Evolutionary conservation across 2,888 invertebrate species (phyloP).

Genomic region (Cantharis nigra): DNA sequence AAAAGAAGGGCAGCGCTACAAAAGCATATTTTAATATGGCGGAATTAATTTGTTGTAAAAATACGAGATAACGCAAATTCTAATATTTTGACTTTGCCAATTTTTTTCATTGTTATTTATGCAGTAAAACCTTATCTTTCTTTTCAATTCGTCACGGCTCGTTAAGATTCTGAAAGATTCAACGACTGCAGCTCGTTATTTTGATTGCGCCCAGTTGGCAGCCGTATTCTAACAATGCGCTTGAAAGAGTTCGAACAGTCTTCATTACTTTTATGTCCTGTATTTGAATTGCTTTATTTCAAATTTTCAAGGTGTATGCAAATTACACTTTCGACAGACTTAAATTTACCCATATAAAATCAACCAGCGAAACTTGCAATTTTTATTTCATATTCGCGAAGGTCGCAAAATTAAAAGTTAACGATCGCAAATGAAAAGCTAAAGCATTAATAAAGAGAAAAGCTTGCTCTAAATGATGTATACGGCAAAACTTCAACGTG

Average conservation of each 20-base stretch:
- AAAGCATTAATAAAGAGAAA: slow-evolving; percentile 20
- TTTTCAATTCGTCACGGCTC: slow-evolving; percentile 25
- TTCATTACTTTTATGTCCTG: slow-evolving; percentile 24
- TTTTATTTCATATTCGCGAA: not conserved
- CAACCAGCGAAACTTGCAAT: not conserved
- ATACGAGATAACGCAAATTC: not conserved
- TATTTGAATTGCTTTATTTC: slow-evolving; percentile 17
- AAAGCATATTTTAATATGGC: not conserved
- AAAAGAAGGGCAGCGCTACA: not conserved
- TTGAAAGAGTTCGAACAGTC: slow-evolving; percentile 23
- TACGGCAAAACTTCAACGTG: slow-evolving; percentile 15
- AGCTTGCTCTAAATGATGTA: slow-evolving; percentile 16
- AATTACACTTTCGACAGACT: slow-evolving; percentile 7
- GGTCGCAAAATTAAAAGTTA: slow-evolving; percentile 14
- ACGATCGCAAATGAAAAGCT: slow-evolving; percentile 14
- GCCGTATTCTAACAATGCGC: slow-evolving; percentile 26
- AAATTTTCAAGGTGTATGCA: slow-evolving; percentile 18
- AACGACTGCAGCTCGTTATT: slow-evolving; percentile 30
- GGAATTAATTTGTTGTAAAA: not conserved
- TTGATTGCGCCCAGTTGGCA: slow-evolving; percentile 29
- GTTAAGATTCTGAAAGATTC: slow-evolving; percentile 27
- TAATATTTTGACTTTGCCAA: not conserved
- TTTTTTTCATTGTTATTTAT: slow-evolving; percentile 12
- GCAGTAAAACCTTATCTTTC: slow-evolving; percentile 8
- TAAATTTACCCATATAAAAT: not conserved